phyloP scores from a whole-genome alignment of 2,888 invertebrate genomes.

The Bombyx huttoni region DNA sequence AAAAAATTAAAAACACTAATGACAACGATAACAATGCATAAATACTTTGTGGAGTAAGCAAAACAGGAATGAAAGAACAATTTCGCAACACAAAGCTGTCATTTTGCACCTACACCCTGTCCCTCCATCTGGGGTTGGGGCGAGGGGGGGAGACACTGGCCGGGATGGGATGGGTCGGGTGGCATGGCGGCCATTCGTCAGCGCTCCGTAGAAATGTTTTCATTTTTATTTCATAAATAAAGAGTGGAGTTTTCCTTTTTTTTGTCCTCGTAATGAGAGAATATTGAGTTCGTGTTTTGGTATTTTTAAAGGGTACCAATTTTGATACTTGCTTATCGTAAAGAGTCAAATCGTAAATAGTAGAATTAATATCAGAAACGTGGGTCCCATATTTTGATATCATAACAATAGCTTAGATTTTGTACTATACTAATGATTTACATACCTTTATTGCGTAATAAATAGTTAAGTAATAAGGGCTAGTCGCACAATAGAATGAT shows the following conservation, averaged over 20 bases:
- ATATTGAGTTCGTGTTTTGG: not conserved
- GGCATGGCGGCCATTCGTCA: conserved; percentile 41
- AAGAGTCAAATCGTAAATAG: no score
- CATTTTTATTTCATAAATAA: conserved; percentile 70
- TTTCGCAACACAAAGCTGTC: conserved; percentile 19
- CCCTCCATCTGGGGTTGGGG: conserved; percentile 7
- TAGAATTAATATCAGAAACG: no score
- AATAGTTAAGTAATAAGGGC: no score
- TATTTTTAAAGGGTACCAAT: no score
- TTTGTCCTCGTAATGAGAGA: conserved; percentile 38
- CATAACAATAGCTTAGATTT: no score
- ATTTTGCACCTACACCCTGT: conserved; percentile 17
- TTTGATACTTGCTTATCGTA: no score
- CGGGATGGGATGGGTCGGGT: conserved; percentile 8
- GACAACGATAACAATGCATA: not conserved
- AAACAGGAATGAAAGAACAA: conserved; percentile 3
- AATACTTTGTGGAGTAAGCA: not conserved
- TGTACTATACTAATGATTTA: no score
- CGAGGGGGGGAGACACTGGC: not conserved
- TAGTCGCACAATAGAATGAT: no score
- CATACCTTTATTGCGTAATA: no score
- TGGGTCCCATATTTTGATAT: no score
- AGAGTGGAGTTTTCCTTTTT: conserved; percentile 38
- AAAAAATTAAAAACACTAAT: no score
- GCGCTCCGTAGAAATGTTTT: conserved; percentile 62